These are phyloP conservation scores for Dermochelys coriacea DNA, from an alignment of 2,797 vertebrate genomes.

Conservation along the genomic window DNA sequence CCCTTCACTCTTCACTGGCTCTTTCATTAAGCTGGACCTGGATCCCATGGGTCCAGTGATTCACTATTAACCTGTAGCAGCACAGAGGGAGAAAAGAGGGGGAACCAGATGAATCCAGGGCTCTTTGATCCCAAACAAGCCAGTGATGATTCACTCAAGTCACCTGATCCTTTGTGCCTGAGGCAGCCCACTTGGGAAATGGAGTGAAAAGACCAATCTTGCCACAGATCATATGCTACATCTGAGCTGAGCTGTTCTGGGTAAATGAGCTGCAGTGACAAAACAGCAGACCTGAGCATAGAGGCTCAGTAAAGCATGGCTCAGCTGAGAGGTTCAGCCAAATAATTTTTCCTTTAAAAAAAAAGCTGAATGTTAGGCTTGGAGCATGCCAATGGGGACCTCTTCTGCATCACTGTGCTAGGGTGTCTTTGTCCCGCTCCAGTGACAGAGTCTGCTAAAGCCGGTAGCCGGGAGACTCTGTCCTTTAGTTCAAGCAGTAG, in stretches of 20 bases:
- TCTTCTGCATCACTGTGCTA: not conserved
- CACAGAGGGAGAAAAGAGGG: not conserved
- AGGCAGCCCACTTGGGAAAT: constrained; percentile 19
- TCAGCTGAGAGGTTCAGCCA: not conserved
- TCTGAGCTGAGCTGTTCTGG: not conserved
- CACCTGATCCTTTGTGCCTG: constrained; percentile 20
- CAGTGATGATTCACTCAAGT: constrained; percentile 27
- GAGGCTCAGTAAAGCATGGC: not conserved
- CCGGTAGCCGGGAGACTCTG: not conserved
- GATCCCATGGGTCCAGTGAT: not conserved
- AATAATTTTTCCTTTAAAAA: not conserved
- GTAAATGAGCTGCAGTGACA: not conserved
- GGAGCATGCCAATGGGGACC: not conserved
- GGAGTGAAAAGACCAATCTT: constrained; percentile 49
- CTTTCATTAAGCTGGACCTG: not conserved
- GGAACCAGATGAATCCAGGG: not conserved
- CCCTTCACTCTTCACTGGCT: not conserved
- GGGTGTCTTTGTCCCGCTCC: not conserved
- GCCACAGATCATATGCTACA: not conserved
- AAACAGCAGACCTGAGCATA: not conserved
- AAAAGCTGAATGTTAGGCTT: not conserved
- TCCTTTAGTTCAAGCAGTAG: not conserved
- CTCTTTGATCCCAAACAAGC: constrained; percentile 33
- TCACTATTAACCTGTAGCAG: not conserved
- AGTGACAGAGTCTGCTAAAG: not conserved